Evolutionary conservation across 35 echinoderm and acorn worm species (phyloP), one percentile per base, ranked within the genome.

Genomic region (Heliocidaris tuberculata): DNA sequence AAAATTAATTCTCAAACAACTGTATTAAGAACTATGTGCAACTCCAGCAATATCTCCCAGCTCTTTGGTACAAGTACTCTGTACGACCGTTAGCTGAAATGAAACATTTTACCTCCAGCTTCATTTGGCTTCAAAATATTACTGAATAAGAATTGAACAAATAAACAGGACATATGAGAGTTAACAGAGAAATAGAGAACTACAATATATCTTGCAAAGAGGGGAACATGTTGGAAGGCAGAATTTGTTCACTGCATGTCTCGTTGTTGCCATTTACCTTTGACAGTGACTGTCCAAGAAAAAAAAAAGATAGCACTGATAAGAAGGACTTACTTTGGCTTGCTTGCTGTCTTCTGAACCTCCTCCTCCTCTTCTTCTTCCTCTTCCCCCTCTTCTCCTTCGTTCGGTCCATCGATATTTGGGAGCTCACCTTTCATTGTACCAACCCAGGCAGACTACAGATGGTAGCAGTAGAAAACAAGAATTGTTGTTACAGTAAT

Each of bases 401-500:
- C 96, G 13, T 96, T 96, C 48, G 87, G 95, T 59, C 95, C 92
- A 42, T 95, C 96, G 54, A 98, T 95, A 86, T 98, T 96, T 61
- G 96, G 96, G 10, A 98, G 93, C 48, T 95, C 96, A 24, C 96
- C 96, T 88, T 60, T 94, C 96, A 97, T 97, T 9, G 96, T 96
- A 16, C 96, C 96, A 19, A 97, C 96, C 95, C 88, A 96, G 31
- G 92, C 59, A 42, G 59, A 24, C 96, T 97, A 65, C 0, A 48
- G 16, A 85, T 6, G 59, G 9, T 17, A 89, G 87, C 31, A 89
- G 12, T 24, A 9, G 6, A 47, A 94, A 12, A 95, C n/a, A 21
- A 85, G 3, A 27, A 8, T 6, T 32, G 3, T 60, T 31, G 70
- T 50, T 1, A 2, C 49, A 12, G 19, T 90, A 19, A 12, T 47